A percentile compares a stretch with the other conserved stretches of the same genome.
These are phyloP conservation scores for Aphis gossypii DNA, from an alignment of 1,140 invertebrate genomes.

Conservation along the genomic window DNA sequence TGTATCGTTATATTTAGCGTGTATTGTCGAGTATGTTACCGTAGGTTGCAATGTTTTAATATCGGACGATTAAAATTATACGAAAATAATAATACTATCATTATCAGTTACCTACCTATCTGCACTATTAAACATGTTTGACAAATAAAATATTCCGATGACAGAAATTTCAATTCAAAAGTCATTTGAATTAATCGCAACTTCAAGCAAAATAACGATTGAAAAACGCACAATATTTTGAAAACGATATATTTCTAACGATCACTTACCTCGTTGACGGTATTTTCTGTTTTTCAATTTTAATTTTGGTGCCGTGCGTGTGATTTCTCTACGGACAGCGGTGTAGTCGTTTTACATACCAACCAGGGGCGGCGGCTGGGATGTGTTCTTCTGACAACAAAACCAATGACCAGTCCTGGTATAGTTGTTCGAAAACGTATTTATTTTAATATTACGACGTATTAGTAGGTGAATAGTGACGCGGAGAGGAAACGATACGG, in stretches of 20 bases:
- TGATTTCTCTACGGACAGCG: constrained; percentile 1
- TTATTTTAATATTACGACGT: neutral
- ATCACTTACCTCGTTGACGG: neutral
- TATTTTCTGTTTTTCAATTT: neutral
- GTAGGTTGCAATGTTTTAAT: neutral
- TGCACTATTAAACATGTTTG: neutral
- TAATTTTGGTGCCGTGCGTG: neutral
- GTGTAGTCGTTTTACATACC: neutral
- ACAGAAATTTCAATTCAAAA: neutral
- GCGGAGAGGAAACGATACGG: no score
- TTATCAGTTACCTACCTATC: neutral
- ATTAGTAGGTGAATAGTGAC: no score
- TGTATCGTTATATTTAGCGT: neutral
- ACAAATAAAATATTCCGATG: neutral
- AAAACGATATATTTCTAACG: neutral
- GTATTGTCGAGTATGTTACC: neutral
- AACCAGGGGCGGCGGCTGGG: neutral
- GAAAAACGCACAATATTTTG: neutral
- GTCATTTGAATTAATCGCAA: neutral
- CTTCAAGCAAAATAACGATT: no score
- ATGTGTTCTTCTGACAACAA: neutral
- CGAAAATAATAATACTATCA: neutral
- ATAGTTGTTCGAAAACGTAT: neutral
- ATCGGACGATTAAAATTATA: neutral
- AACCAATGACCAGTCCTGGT: neutral